Base-by-base conservation (phyloP, 1,140 invertebrate genomes). In the Holcopasites calliopsidis region DNA sequence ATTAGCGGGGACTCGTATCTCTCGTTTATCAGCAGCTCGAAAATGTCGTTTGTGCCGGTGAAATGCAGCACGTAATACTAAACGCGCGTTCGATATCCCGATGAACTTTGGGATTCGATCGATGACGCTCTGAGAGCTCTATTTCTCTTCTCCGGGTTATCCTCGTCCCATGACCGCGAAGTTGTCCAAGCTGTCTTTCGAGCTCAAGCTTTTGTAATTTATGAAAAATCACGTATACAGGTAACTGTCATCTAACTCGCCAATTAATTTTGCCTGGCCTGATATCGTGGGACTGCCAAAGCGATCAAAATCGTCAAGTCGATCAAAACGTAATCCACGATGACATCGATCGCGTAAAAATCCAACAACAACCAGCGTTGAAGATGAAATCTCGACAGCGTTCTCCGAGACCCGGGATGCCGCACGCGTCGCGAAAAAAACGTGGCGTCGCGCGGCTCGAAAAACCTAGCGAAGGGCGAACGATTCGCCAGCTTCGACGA, bases 401-500 rank as follows among this genome's bases (percentile, higher is more conserved):
- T 18, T 47, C 44, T 47, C 7, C 7, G 18, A 18, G 31, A n/a
- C 54, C 54, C 18, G 16, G 18, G 28, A 31, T 7, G 0, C 35
- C 33, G 35, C 28, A 35, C 68, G 38, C 13, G 54, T 11, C 7
- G 8, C n/a, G 8, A 57, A 58, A n/a, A 57, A 13, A 7, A 5
- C 31, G 10, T 57, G 55, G 31, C 28, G 31, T 5, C 18, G 54
- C 13, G 13, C 2, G 16, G n/a, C n/a, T 8, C 18, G n/a, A 23
- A 28, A 23, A 40, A 31, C 11, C 33, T 7, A 8, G 1, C 40
- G 35, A 16, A 16, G 21, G 44, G 28, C n/a, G 35, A 61, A 50
- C 69, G 28, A 71, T 71, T 61, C 69, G 69, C 50, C 69, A 60
- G 60, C 42, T 49, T 71, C 50, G 38, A 38, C 55, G 23, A n/a